Conservation (phyloP, 2,797 vertebrate species). For the Spea hammondii region DNA sequence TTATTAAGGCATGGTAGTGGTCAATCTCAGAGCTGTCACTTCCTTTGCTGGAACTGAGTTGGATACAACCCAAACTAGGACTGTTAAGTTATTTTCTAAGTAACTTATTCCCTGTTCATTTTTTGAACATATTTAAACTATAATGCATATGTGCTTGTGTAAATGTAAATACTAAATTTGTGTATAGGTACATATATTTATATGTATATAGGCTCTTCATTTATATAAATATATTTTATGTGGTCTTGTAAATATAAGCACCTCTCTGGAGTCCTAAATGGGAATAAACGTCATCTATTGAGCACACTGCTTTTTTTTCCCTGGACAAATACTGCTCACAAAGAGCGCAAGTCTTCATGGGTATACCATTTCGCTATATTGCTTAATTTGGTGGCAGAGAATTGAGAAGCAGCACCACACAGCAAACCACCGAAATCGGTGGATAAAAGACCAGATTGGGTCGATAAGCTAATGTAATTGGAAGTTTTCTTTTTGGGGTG, state of each 20-base stretch:
- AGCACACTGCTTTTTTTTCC: background rate
- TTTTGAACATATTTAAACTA: constrained; percentile 36
- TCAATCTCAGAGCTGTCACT: constrained; percentile 1
- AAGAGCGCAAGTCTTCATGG: background rate
- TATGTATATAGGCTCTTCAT: constrained; percentile 41
- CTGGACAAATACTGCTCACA: background rate
- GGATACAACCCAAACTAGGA: background rate
- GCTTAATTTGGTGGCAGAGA: background rate
- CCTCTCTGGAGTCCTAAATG: background rate
- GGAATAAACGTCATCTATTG: background rate
- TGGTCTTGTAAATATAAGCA: constrained; percentile 7
- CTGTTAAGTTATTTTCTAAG: background rate
- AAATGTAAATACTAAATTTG: constrained; percentile 47
- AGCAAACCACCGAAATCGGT: too few relatives aligned
- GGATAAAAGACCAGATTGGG: too few relatives aligned
- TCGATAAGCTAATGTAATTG: too few relatives aligned
- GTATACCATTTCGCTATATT: background rate
- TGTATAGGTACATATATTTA: constrained; percentile 49
- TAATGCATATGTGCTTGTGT: constrained; percentile 40
- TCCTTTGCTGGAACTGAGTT: background rate
- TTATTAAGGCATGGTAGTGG: constrained; percentile 46
- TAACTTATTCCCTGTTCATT: too few relatives aligned
- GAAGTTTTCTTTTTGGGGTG: too few relatives aligned
- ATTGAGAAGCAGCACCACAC: background rate
- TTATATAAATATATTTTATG: constrained; percentile 32